phyloP scores from a whole-genome alignment of 2,797 vertebrate species.

The Odontamblyopus lacepedii region DNA sequence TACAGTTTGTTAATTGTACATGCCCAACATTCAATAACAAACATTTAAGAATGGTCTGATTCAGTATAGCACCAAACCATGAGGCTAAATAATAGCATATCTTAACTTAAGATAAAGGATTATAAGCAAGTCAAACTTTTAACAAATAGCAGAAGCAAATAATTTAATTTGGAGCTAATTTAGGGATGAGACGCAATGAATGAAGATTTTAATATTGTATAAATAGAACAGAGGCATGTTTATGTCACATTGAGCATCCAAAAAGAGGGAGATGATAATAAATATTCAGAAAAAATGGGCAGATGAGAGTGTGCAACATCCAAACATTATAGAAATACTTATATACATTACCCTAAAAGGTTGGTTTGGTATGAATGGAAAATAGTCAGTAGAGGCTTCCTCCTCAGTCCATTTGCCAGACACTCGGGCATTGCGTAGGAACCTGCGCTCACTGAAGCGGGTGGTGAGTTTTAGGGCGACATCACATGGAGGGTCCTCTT shows the following conservation, averaged over 20 bases:
- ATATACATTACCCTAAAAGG: conserved; percentile 88
- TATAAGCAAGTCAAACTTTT: too few relatives aligned
- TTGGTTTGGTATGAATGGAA: conserved; percentile 97
- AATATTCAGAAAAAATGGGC: neutral
- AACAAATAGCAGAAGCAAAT: neutral
- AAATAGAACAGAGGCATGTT: neutral
- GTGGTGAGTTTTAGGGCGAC: conserved; percentile 94
- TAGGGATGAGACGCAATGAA: neutral
- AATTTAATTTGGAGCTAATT: neutral
- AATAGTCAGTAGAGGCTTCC: conserved; percentile 89
- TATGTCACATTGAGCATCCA: neutral
- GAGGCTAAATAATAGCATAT: neutral
- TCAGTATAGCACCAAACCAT: neutral
- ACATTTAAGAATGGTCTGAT: neutral
- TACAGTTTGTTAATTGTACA: too few relatives aligned
- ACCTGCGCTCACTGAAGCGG: conserved; percentile 89
- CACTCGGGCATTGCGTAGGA: conserved; percentile 88
- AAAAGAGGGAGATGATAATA: neutral
- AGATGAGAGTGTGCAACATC: neutral
- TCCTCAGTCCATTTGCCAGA: conserved; percentile 91
- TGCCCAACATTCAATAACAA: too few relatives aligned
- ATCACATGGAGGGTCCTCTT: conserved; percentile 80
- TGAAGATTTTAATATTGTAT: neutral
- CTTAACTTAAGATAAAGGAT: too few relatives aligned
- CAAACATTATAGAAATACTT: neutral